Conservation (phyloP, 1,140 invertebrate species). For the Philaenus spumarius region DNA sequence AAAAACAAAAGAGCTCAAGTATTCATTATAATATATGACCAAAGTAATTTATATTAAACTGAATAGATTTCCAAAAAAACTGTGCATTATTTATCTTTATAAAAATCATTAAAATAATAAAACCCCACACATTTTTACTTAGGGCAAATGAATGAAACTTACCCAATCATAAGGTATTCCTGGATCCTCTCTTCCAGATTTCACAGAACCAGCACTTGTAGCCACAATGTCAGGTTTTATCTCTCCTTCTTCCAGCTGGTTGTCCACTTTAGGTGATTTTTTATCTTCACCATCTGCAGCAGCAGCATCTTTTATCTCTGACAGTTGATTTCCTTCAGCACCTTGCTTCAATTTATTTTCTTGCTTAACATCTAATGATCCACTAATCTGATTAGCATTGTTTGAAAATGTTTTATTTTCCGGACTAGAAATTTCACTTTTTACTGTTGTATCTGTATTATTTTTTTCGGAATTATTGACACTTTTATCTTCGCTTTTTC, state of each 20-base stretch:
- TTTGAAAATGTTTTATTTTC: background rate
- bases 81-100: too few species aligned
- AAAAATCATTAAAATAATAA: too few species aligned
- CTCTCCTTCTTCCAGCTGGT: constrained; percentile 35
- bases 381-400: background rate
- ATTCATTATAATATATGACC: too few species aligned
- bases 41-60: too few species aligned
- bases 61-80: too few species aligned
- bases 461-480: constrained; percentile 5
- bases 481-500: constrained; percentile 11
- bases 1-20: too few species aligned
- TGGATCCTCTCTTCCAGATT: constrained; percentile 56
- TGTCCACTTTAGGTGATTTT: constrained; percentile 29
- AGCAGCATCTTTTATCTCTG: constrained; percentile 29
- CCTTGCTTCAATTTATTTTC: too few species aligned
- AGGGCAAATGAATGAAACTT: too few species aligned
- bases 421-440: background rate
- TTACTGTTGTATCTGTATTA: background rate
- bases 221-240: constrained; percentile 41
- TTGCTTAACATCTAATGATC: too few species aligned
- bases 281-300: constrained; percentile 30
- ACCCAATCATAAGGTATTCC: constrained; percentile 79
- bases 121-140: too few species aligned
- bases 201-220: constrained; percentile 33
- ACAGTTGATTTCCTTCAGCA: constrained; percentile 11